These are phyloP conservation scores for Sander vitreus DNA, from an alignment of 2,113 vertebrate species.

Conservation along the genomic window DNA sequence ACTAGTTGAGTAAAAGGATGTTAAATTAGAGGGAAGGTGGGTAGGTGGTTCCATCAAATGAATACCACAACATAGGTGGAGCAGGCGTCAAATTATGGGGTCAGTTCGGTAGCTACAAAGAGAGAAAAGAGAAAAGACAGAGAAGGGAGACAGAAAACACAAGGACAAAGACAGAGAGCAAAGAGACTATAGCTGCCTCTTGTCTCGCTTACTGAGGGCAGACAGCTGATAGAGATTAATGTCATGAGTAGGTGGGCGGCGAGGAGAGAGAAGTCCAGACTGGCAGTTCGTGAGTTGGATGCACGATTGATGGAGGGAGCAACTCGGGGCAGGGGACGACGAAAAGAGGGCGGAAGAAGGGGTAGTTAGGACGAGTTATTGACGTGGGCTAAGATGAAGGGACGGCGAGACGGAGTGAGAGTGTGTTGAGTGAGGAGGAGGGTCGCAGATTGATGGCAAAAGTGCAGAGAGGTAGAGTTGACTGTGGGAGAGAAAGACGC, in stretches of 20 bases:
- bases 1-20: constrained; percentile 51
- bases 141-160: constrained; percentile 38
- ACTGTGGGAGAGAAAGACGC: constrained; percentile 25
- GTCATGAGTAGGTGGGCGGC: constrained; percentile 67
- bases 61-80: constrained; percentile 60
- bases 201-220: constrained; percentile 61
- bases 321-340: constrained; percentile 51
- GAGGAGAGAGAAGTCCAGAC: constrained; percentile 60
- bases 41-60: constrained; percentile 54
- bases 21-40: constrained; percentile 43
- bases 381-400: constrained; percentile 63
- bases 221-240: constrained; percentile 82
- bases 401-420: constrained; percentile 52
- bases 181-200: constrained; percentile 51
- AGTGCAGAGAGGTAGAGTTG: constrained; percentile 46
- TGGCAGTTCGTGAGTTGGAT: constrained; percentile 67
- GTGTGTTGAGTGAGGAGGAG: constrained; percentile 13
- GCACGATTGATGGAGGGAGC: constrained; percentile 74
- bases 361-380: constrained; percentile 71
- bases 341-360: constrained; percentile 40
- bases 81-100: constrained; percentile 41
- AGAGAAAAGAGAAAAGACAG: constrained; percentile 26
- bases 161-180: constrained; percentile 52
- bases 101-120: constrained; percentile 37
- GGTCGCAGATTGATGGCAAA: constrained; percentile 58